phyloP scores from a whole-genome alignment of 2,113 vertebrate species.

The Centropus unirufus region DNA sequence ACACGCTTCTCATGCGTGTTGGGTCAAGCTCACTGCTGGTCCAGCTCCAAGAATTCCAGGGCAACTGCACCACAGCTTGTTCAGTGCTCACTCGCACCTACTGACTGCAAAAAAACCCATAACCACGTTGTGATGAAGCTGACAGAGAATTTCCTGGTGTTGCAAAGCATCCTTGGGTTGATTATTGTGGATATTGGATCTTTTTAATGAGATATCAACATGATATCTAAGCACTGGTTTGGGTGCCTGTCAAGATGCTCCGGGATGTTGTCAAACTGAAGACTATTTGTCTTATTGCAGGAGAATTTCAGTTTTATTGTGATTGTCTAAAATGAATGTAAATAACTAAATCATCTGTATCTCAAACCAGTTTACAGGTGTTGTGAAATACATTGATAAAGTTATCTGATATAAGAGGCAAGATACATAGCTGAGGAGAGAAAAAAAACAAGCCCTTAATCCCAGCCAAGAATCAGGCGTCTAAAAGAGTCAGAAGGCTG shows the following conservation, averaged over 20 bases:
- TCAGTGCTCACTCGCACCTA: fast-evolving
- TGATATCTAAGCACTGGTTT: not conserved
- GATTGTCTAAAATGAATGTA: not conserved
- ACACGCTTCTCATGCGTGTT: not conserved
- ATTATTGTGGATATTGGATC: not conserved
- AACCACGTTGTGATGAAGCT: not conserved
- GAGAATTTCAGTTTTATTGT: not conserved
- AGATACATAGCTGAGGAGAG: not conserved
- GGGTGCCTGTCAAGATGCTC: not conserved
- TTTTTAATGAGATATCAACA: not conserved
- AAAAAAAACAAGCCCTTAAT: not conserved
- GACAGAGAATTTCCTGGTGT: fast-evolving
- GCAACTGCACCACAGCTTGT: fast-evolving
- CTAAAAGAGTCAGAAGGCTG: not conserved
- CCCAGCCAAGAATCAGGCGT: not conserved
- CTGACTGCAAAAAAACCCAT: not conserved
- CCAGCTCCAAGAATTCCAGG: conserved; percentile 43
- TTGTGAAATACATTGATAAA: not conserved
- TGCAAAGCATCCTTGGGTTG: not conserved
- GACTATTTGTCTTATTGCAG: not conserved
- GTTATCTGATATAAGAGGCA: not conserved
- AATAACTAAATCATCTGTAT: not conserved
- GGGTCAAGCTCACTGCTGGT: conserved; percentile 25
- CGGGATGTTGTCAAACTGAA: not conserved
- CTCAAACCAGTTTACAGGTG: not conserved